A percentile compares a stretch with the other conserved stretches of the same genome.
phyloP scores from a whole-genome alignment of 2,113 vertebrate species.

The Uria aalge region DNA sequence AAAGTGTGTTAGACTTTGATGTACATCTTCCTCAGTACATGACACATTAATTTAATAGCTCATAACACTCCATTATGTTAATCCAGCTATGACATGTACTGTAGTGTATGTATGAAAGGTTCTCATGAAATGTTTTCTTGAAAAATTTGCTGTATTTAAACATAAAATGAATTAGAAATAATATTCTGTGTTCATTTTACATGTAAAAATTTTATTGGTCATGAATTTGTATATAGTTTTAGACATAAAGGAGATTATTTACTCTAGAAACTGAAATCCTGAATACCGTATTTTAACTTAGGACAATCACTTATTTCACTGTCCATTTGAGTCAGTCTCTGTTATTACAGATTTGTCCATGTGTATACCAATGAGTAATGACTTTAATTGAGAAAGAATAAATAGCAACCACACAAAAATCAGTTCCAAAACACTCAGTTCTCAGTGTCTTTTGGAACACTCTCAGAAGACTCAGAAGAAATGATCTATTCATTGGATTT shows the following conservation, averaged over 20 bases:
- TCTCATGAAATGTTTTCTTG: conserved; percentile 40
- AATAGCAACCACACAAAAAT: neutral
- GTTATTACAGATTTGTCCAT: neutral
- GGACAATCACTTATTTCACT: neutral
- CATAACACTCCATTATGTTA: conserved; percentile 54
- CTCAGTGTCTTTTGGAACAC: neutral
- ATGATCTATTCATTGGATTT: neutral
- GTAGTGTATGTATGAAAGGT: neutral
- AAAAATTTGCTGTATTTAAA: neutral
- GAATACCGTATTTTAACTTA: neutral
- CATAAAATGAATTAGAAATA: conserved; percentile 30
- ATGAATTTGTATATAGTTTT: neutral
- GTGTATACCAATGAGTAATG: neutral
- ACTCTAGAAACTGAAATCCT: neutral
- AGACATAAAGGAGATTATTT: neutral
- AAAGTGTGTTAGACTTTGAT: conserved; percentile 29
- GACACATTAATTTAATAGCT: conserved; percentile 68
- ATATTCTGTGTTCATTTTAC: neutral
- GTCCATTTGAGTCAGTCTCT: neutral
- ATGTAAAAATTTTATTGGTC: neutral
- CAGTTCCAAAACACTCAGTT: neutral
- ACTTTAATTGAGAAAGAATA: neutral
- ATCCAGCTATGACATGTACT: conserved; percentile 29
- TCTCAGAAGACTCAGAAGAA: neutral
- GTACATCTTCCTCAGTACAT: conserved; percentile 48